Evolutionary conservation across 2,113 vertebrate genomes (phyloP), one percentile per base, ranked within the genome.

Genomic region (Anarhynchus alexandrinus): DNA sequence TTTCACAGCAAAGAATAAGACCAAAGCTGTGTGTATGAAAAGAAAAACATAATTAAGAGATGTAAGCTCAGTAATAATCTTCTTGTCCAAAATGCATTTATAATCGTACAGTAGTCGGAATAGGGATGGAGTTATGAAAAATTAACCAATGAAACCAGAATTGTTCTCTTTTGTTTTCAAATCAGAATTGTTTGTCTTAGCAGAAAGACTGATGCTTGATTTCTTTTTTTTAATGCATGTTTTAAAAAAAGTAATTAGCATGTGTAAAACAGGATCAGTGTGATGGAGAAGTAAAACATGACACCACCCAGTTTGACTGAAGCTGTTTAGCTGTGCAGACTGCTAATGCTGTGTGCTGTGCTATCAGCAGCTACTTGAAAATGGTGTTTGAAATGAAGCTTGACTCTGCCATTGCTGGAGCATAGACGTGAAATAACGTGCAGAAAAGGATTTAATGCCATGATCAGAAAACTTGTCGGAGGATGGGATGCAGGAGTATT

Each of bases 31-130:
- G 15, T 49, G 8, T 70, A 20, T 83, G 55, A 76, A 90, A 93
- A 81, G 62, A 73, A 95, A 95, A 95, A 59, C n/a, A 18, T 59
- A 90, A 92, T 95, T 74, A 88, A 91, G 91, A 86, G 47, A 78
- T 78, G 70, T 78, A 82, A 95, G 65, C 90, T 83, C 70, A 88
- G 5, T 36, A 85, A 73, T 95, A 83, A 86, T 94, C 36, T 58
- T 65, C 62, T 90, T 84, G 83, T 93, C 49, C 42, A 77, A 86
- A 94, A 84, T 51, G 25, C 42, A 40, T 88, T 94, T 94, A 5
- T 90, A 94, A 85, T 91, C 11, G 2, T 34, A 40, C 32, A 40
- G 11, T 29, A 79, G 52, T 67, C 4, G 3, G 38, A 80, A 67
- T 30, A 52, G 32, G 12, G 47, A 72, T 29, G 10, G 66, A 83